Evolutionary conservation across 2,888 invertebrate genomes (phyloP).

Genomic region (Rhagonycha lutea): DNA sequence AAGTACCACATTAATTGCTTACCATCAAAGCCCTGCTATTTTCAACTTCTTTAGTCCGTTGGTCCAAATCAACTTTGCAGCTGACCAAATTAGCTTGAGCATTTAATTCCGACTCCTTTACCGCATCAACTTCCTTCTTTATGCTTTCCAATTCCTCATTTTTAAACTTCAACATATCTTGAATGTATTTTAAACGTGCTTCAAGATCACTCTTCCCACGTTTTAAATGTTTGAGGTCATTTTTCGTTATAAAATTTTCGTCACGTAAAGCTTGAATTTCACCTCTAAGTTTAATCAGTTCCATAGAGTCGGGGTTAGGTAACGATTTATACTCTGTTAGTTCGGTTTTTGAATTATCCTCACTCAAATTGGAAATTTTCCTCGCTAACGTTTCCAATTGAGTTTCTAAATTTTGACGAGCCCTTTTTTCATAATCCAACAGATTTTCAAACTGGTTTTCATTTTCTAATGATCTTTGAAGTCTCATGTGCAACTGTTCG

Average conservation of each 20-base stretch:
- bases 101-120: slow-evolving; percentile 35
- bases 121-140: slow-evolving; percentile 39
- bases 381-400: slow-evolving; percentile 43
- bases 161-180: slow-evolving; percentile 41
- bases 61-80: slow-evolving; percentile 40
- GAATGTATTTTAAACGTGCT: slow-evolving; percentile 42
- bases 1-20: slow-evolving; percentile 22
- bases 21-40: slow-evolving; percentile 44
- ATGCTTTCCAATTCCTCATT: slow-evolving; percentile 38
- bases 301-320: slow-evolving; percentile 40
- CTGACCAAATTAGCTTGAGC: slow-evolving; percentile 37
- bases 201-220: slow-evolving; percentile 39
- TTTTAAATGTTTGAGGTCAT: slow-evolving; percentile 39
- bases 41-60: slow-evolving; percentile 41
- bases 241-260: slow-evolving; percentile 37
- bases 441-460: slow-evolving; percentile 67
- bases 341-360: slow-evolving; percentile 38
- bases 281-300: slow-evolving; percentile 36
- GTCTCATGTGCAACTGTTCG: slow-evolving; percentile 64
- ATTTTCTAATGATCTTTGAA: slow-evolving; percentile 67
- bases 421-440: slow-evolving; percentile 60
- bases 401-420: slow-evolving; percentile 48
- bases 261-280: slow-evolving; percentile 37
- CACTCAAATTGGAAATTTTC: slow-evolving; percentile 26
- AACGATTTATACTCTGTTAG: slow-evolving; percentile 48